Conservation (phyloP, 2,113 vertebrate genomes). For the Numida meleagris region DNA sequence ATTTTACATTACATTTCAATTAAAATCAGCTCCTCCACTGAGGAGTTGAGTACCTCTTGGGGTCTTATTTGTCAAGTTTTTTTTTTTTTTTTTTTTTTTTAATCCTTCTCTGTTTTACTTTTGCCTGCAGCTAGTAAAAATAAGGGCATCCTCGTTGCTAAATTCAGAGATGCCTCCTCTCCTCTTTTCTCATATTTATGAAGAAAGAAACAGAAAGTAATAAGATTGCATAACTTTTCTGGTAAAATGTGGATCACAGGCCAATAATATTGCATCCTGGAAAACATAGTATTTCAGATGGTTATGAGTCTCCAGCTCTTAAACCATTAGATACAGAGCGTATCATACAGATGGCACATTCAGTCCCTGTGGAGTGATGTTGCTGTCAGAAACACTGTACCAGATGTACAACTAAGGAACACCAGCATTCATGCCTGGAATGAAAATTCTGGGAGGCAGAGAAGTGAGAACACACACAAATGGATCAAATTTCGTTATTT, state of each 20-base stretch:
- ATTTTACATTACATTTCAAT: conserved; percentile 33
- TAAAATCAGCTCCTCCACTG: conserved; percentile 1
- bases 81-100: not conserved
- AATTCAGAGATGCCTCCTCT: not conserved
- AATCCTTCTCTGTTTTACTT: not conserved
- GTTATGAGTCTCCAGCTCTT: conserved; percentile 35
- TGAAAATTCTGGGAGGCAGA: conserved; percentile 48
- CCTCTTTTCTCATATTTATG: not conserved
- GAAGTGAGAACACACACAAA: not conserved
- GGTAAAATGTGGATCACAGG: conserved; percentile 24
- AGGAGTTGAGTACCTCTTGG: not conserved
- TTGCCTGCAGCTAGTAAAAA: not conserved
- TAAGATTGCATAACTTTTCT: not conserved
- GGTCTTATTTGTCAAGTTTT: not conserved
- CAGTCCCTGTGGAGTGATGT: conserved; percentile 49
- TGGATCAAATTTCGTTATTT: conserved; percentile 38
- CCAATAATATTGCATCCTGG: not conserved
- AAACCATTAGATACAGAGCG: conserved; percentile 50
- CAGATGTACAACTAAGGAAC: conserved; percentile 65
- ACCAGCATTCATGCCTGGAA: conserved; percentile 30
- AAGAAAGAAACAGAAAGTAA: not conserved
- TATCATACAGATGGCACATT: conserved; percentile 64
- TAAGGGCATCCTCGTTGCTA: not conserved
- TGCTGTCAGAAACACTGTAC: conserved; percentile 63
- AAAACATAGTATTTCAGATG: conserved; percentile 38